phyloP scores from a whole-genome alignment of 1,140 invertebrate species.

The Zaprionus davidi region DNA sequence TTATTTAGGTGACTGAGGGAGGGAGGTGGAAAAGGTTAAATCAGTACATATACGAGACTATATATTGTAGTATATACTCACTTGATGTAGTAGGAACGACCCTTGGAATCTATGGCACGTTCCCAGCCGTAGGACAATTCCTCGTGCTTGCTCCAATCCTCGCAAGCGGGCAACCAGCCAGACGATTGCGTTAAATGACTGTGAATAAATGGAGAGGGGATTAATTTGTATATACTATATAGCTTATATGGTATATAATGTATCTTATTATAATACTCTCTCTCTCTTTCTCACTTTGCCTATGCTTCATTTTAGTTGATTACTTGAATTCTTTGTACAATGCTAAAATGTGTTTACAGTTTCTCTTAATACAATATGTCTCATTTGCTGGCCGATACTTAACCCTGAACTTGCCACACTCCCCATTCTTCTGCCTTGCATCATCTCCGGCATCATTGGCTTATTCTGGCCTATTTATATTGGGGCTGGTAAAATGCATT shows the following conservation, averaged over 20 bases:
- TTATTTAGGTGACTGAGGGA: constrained; percentile 93
- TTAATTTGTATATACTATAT: too few relatives aligned
- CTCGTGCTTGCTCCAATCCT: constrained; percentile 88
- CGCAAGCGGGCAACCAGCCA: constrained; percentile 93
- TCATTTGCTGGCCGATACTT: background rate
- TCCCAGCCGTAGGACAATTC: constrained; percentile 95
- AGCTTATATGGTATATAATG: too few relatives aligned
- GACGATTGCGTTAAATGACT: constrained; percentile 92
- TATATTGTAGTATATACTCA: constrained; percentile 85
- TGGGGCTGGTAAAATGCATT: constrained; percentile 61
- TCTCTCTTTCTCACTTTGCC: too few relatives aligned
- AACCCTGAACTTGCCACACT: constrained; percentile 46
- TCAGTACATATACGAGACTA: background rate
- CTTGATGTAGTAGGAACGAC: constrained; percentile 95
- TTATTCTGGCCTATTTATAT: constrained; percentile 18
- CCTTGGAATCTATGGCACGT: constrained; percentile 89
- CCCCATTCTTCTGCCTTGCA: background rate
- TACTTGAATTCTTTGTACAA: background rate
- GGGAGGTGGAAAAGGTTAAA: background rate
- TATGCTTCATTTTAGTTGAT: background rate
- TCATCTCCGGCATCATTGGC: too few relatives aligned
- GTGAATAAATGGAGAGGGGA: constrained; percentile 71
- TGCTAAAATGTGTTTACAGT: background rate
- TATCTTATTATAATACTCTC: too few relatives aligned
- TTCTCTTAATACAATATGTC: background rate